These are phyloP conservation scores for Thamnophis sirtalis DNA, from an alignment of 2,113 vertebrate species.

Conservation along the genomic window DNA sequence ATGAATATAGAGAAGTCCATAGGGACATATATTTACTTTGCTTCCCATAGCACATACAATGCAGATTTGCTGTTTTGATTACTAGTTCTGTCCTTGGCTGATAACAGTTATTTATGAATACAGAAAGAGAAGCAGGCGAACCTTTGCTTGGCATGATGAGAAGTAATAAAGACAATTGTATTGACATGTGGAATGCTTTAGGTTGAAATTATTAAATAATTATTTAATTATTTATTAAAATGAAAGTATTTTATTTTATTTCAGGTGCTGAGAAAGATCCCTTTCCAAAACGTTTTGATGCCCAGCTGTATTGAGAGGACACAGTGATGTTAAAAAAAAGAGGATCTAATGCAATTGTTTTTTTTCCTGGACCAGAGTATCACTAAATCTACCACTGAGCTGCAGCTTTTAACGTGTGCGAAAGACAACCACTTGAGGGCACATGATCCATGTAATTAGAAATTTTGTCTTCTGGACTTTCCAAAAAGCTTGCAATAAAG, in stretches of 20 bases:
- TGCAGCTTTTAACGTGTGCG: neutral
- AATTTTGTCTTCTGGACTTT: neutral
- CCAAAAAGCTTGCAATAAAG: neutral
- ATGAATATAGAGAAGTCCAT: neutral
- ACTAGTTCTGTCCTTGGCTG: neutral
- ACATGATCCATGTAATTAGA: neutral
- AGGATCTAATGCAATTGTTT: neutral
- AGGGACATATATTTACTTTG: neutral
- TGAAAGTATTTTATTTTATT: neutral
- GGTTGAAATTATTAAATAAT: neutral
- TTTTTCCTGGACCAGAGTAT: neutral
- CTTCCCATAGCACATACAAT: neutral
- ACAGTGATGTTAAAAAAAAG: neutral
- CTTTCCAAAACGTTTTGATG: neutral
- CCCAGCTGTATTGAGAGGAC: neutral
- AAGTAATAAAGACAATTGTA: neutral
- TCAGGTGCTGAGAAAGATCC: neutral
- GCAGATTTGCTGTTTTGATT: neutral
- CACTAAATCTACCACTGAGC: neutral
- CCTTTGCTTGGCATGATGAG: neutral
- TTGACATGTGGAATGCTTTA: neutral
- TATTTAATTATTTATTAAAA: neutral
- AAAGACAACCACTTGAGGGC: neutral
- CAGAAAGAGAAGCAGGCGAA: neutral
- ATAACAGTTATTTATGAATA: neutral